phyloP scores from a whole-genome alignment of 1,140 invertebrate species.

The Aphelinus atriplicis region DNA sequence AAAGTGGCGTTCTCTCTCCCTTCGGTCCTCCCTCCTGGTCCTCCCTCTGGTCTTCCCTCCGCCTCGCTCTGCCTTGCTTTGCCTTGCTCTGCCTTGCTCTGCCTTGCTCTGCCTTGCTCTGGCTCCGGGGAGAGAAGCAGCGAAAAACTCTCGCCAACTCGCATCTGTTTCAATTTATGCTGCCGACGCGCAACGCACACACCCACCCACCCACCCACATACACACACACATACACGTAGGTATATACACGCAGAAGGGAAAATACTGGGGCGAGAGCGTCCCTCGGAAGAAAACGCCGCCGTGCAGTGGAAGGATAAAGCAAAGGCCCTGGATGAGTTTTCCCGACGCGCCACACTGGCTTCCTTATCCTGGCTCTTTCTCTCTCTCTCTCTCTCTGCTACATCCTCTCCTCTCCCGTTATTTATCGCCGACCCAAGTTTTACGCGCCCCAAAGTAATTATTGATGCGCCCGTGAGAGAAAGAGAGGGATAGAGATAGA shows the following conservation, averaged over 20 bases:
- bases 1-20: constrained; percentile 7
- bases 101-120: background rate
- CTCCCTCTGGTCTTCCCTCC: constrained; percentile 15
- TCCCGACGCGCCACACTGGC: background rate
- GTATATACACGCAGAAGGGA: constrained; percentile 43
- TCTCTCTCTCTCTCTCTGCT: constrained; percentile 10
- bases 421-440: constrained; percentile 32
- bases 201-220: too few species aligned
- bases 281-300: background rate
- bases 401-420: background rate
- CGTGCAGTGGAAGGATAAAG: constrained; percentile 29
- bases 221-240: background rate
- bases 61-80: background rate
- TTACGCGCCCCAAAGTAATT: constrained; percentile 23
- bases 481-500: too few species aligned
- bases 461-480: constrained; percentile 8
- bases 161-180: constrained; percentile 66
- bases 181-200: constrained; percentile 46
- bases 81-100: background rate
- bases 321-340: background rate
- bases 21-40: too few species aligned
- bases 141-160: constrained; percentile 64
- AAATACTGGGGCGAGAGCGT: constrained; percentile 43
- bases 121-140: constrained; percentile 18
- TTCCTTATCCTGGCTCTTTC: background rate